Evolutionary conservation across 2,888 invertebrate genomes (phyloP).

Genomic region (Sturmia bella): DNA sequence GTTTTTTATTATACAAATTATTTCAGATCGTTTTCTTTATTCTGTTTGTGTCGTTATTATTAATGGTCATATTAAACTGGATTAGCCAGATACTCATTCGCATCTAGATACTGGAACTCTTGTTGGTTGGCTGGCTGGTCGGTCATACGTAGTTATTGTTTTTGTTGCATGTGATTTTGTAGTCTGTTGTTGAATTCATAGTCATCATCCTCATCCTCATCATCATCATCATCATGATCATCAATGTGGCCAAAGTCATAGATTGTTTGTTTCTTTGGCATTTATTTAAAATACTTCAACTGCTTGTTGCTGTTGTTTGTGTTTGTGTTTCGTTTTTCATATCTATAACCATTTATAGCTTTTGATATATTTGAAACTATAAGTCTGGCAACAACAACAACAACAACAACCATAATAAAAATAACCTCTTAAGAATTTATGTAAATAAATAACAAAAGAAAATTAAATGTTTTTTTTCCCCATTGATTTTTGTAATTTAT

Average conservation of each 20-base stretch:
- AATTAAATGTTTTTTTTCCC: slow-evolving; percentile 53
- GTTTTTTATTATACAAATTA: slow-evolving; percentile 22
- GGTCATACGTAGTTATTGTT: slow-evolving; percentile 41
- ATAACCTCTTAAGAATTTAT: slow-evolving; percentile 53
- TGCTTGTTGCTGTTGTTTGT: background rate
- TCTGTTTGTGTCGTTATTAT: slow-evolving; percentile 74
- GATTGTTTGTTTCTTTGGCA: slow-evolving; percentile 21
- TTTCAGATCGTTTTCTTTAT: slow-evolving; percentile 66
- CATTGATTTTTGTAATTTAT: slow-evolving; percentile 27
- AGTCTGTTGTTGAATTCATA: slow-evolving; percentile 63
- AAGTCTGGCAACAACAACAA: slow-evolving; percentile 34
- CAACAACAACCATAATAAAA: slow-evolving; percentile 27
- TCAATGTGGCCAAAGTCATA: slow-evolving; percentile 53
- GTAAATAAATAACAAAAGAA: slow-evolving; percentile 65
- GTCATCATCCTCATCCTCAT: slow-evolving; percentile 57
- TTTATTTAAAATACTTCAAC: slow-evolving; percentile 34
- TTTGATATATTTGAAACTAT: slow-evolving; percentile 38
- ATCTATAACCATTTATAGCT: slow-evolving; percentile 52
- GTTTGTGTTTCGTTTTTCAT: background rate
- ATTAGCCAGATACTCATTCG: slow-evolving; percentile 70
- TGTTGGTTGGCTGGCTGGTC: slow-evolving; percentile 25
- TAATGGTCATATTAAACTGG: slow-evolving; percentile 75
- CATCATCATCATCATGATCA: slow-evolving; percentile 58
- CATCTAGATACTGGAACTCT: slow-evolving; percentile 39
- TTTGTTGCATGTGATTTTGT: slow-evolving; percentile 35